Conservation (phyloP, 1,140 invertebrate genomes). For the Pseudomyrmex cubaensis region DNA sequence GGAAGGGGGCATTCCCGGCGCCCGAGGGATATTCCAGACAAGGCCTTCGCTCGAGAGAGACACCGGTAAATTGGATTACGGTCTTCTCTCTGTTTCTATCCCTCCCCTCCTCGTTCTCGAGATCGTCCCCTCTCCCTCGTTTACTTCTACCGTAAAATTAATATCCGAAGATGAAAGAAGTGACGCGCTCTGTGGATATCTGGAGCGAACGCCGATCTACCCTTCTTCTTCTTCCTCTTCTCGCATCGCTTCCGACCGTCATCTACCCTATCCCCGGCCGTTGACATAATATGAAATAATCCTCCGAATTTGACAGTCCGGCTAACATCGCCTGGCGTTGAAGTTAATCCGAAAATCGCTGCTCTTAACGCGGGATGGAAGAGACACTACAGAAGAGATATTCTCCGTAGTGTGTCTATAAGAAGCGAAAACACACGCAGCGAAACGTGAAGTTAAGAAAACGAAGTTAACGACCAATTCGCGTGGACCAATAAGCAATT, state of each 20-base stretch:
- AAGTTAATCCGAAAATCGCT: constrained; percentile 34
- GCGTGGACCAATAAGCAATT: constrained; percentile 75
- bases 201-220: constrained; percentile 40
- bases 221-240: neutral
- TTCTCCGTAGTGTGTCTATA: too few species aligned
- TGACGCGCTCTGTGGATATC: constrained; percentile 47
- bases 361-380: constrained; percentile 1
- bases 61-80: constrained; percentile 75
- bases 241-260: neutral
- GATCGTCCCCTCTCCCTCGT: constrained; percentile 52
- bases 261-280: constrained; percentile 30
- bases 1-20: too few species aligned
- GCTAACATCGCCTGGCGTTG: constrained; percentile 22
- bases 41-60: constrained; percentile 60
- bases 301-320: constrained; percentile 61
- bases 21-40: constrained; percentile 61
- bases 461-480: constrained; percentile 18
- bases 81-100: constrained; percentile 67
- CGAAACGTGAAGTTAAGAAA: constrained; percentile 8
- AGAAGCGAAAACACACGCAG: neutral
- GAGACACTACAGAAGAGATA: neutral
- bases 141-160: constrained; percentile 73
- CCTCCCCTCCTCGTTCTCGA: constrained; percentile 46
- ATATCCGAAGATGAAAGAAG: constrained; percentile 78
- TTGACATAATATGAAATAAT: constrained; percentile 79